phyloP scores from a whole-genome alignment of 2,113 vertebrate genomes.

The Indicator indicator region DNA sequence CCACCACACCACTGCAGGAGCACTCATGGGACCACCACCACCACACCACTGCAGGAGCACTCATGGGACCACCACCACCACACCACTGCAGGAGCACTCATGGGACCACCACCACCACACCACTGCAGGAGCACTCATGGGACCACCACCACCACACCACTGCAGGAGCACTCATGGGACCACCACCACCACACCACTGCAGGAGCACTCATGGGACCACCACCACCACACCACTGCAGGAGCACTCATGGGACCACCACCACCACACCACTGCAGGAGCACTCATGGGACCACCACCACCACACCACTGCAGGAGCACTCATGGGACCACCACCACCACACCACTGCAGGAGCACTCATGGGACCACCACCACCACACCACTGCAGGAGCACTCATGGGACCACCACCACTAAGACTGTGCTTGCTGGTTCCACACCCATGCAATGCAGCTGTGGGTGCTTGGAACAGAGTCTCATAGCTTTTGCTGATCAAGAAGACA shows the following conservation, averaged over 20 bases:
- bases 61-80: background rate
- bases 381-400: too few species aligned
- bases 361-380: background rate
- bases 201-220: background rate
- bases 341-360: too few species aligned
- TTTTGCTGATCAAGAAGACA: background rate
- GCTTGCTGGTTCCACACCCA: background rate
- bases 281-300: background rate
- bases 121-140: too few species aligned
- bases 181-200: background rate
- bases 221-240: background rate
- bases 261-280: too few species aligned
- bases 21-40: too few species aligned
- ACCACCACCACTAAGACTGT: background rate
- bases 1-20: background rate
- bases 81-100: background rate
- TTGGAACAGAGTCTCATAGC: background rate
- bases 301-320: too few species aligned
- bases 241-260: too few species aligned
- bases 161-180: background rate
- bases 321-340: too few species aligned
- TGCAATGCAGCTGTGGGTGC: fast-evolving
- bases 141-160: too few species aligned
- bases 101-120: background rate
- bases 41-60: too few species aligned